phyloP scores from a whole-genome alignment of 2,888 invertebrate genomes.

The Anthophora plumipes region DNA sequence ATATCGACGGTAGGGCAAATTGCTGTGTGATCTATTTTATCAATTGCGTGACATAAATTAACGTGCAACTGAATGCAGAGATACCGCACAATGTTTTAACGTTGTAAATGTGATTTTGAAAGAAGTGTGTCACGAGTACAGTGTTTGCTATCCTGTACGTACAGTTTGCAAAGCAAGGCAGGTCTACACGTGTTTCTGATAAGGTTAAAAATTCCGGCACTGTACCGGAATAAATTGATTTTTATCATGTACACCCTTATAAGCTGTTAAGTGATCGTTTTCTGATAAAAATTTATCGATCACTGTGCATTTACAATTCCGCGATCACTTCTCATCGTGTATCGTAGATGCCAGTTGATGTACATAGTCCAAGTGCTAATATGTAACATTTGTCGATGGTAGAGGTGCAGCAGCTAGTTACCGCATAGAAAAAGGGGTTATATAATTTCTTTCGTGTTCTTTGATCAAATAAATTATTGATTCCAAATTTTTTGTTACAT shows the following conservation, averaged over 20 bases:
- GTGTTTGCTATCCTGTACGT: background rate
- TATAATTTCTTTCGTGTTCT: constrained; percentile 34
- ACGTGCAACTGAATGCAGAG: background rate
- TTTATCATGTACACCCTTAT: background rate
- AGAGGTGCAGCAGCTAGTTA: background rate
- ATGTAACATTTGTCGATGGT: constrained; percentile 3
- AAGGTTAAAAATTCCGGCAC: background rate
- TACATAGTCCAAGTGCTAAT: too few species aligned
- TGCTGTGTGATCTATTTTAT: background rate
- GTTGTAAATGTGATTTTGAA: background rate
- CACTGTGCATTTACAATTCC: background rate
- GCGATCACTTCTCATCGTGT: too few species aligned
- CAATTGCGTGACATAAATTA: background rate
- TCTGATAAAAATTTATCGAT: constrained; percentile 6
- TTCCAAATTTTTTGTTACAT: background rate
- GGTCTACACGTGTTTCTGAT: background rate
- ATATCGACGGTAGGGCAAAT: constrained; percentile 7
- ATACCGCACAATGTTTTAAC: background rate
- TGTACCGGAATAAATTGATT: background rate
- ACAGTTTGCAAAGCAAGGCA: background rate
- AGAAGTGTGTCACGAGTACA: background rate
- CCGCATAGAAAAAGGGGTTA: constrained; percentile 32
- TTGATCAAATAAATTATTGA: background rate
- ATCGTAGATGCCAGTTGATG: background rate
- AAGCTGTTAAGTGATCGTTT: constrained; percentile 5